These are phyloP conservation scores for Drosophila punjabiensis DNA, from an alignment of 1,140 invertebrate genomes.

Conservation along the genomic window DNA sequence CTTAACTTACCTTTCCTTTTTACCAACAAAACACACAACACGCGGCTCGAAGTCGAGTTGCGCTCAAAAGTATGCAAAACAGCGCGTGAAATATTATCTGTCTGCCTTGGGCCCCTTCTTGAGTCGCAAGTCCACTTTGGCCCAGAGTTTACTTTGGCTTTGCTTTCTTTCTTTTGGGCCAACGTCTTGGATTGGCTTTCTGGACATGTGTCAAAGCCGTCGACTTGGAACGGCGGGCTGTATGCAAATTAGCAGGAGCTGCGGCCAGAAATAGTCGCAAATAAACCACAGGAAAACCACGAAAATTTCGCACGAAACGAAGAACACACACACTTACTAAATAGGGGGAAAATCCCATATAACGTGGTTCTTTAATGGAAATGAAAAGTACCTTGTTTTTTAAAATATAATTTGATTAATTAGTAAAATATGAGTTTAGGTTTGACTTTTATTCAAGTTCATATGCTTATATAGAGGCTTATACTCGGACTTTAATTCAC, in stretches of 20 bases:
- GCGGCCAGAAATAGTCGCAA: constrained; percentile 60
- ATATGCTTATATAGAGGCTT: background rate
- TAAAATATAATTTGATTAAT: background rate
- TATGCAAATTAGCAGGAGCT: constrained; percentile 67
- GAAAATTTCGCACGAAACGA: constrained; percentile 34
- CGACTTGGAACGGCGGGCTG: constrained; percentile 38
- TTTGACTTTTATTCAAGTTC: background rate
- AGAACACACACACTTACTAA: constrained; percentile 41
- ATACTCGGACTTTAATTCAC: background rate
- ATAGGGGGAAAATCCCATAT: background rate
- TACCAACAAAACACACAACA: constrained; percentile 27
- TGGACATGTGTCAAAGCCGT: constrained; percentile 79
- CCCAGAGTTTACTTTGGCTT: constrained; percentile 50
- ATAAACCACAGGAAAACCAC: constrained; percentile 24
- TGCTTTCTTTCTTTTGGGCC: constrained; percentile 35
- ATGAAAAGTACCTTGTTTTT: no score
- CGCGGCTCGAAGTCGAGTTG: constrained; percentile 15
- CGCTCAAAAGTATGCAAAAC: constrained; percentile 70
- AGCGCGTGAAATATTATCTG: constrained; percentile 84
- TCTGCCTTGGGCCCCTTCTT: constrained; percentile 53
- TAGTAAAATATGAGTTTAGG: background rate
- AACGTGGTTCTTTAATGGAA: no score
- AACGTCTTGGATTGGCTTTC: constrained; percentile 62
- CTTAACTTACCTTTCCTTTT: constrained; percentile 52
- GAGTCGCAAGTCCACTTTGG: background rate